phyloP scores from a whole-genome alignment of 2,888 invertebrate genomes.

The Oscheius myriophilus region DNA sequence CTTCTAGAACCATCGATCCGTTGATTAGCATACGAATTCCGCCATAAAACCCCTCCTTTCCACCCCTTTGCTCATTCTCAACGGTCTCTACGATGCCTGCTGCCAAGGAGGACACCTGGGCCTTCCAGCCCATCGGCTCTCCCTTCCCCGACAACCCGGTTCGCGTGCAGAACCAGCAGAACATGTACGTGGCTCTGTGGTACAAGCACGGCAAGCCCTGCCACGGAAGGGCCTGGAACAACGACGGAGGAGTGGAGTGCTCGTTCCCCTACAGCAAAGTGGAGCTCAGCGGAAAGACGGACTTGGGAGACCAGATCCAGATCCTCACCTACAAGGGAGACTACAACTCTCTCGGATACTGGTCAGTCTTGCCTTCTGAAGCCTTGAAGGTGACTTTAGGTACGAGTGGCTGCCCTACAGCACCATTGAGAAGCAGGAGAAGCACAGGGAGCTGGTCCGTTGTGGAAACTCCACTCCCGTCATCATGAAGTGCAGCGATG shows the following conservation, averaged over 20 bases:
- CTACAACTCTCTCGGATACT: slow-evolving; percentile 45
- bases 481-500: slow-evolving; percentile 48
- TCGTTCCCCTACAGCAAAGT: slow-evolving; percentile 56
- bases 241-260: slow-evolving; percentile 61
- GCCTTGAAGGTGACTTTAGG: no score
- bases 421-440: slow-evolving; percentile 37
- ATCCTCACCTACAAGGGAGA: slow-evolving; percentile 59
- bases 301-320: slow-evolving; percentile 60
- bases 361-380: slow-evolving; percentile 1
- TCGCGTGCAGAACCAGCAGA: slow-evolving; percentile 49
- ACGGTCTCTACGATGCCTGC: not conserved
- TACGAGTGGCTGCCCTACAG: slow-evolving; percentile 60
- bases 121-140: slow-evolving; percentile 57
- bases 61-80: not conserved
- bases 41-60: no score
- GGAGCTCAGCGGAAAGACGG: slow-evolving; percentile 53
- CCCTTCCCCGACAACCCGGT: slow-evolving; percentile 59
- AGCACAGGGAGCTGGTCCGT: slow-evolving; percentile 37
- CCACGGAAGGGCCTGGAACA: slow-evolving; percentile 60
- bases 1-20: not conserved
- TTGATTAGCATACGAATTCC: not conserved
- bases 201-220: slow-evolving; percentile 62
- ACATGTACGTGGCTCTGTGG: slow-evolving; percentile 54
- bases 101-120: slow-evolving; percentile 17
- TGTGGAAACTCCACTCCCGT: slow-evolving; percentile 59